Evolutionary conservation across 2,888 invertebrate genomes (phyloP), one percentile per base, ranked within the genome.

Genomic region (Perizoma flavofasciatum): DNA sequence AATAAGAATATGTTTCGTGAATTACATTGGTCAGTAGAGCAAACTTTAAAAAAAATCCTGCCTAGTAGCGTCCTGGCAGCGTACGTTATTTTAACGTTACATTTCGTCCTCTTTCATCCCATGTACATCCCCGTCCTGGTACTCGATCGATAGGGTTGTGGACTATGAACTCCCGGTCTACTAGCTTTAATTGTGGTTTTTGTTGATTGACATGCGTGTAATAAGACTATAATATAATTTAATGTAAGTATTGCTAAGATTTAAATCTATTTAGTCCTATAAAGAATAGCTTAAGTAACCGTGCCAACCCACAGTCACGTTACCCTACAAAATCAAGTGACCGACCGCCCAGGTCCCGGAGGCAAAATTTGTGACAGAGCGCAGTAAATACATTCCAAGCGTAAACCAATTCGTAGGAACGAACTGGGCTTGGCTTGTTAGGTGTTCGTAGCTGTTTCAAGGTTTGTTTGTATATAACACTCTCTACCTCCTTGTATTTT

Each of bases 311-410:
- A 54, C 53, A 55, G 59, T 53, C 61, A 61, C 59, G 61, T 66
- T 51, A 64, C 59, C 61, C 51, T 46, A 55, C 51, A 51, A 65
- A 65, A 65, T 65, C 67, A 67, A 66, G 61, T 66, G 65, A 64
- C 66, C 68, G 49, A 60, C 59, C 50, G 49, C 61, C 59, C 50
- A 49, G 49, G 50, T 32, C 4, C 34, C 5, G 2, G 58, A 62
- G 62, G 6, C 32, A 44, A n/a, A 59, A 61, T 51, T 44, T 53
- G 44, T 7, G 37, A 50, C 22, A 54, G 11, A 39, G 54, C 41
- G 11, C n/a, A 32, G 4, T 4, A 34, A 34, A n/a, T 6, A 37
- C 9, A n/a, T n/a, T n/a, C n/a, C n/a, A n/a, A n/a, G n/a, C n/a
- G n/a, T n/a, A n/a, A n/a, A n/a, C n/a, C n/a, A n/a, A n/a, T n/a